Conservation (phyloP, 2,113 vertebrate genomes). For the Chamaea fasciata region DNA sequence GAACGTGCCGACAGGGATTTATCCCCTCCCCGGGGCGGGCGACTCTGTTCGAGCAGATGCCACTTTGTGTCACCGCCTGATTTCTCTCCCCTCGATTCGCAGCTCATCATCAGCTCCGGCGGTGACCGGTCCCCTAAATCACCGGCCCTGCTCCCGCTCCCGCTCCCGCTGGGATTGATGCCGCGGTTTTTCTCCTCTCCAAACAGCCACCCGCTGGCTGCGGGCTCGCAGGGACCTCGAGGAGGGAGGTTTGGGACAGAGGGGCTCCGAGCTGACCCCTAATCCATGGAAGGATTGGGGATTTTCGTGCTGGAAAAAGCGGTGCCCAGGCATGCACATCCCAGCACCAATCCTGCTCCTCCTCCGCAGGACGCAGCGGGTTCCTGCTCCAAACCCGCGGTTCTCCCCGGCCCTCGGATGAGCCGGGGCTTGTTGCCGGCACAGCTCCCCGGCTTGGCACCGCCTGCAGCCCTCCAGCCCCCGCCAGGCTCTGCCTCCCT, state of each 20-base stretch:
- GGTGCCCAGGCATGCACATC: background rate
- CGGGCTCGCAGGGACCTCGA: background rate
- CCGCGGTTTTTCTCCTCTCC: background rate
- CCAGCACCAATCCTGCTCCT: background rate
- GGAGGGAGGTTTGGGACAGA: background rate
- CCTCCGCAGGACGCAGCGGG: background rate
- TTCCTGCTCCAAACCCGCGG: background rate
- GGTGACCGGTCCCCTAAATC: constrained; percentile 37
- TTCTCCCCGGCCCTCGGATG: background rate
- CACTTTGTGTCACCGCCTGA: background rate
- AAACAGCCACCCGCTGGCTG: background rate
- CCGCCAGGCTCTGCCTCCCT: background rate
- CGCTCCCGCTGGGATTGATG: background rate
- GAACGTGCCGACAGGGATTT: background rate
- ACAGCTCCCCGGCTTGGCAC: background rate
- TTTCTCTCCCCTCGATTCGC: background rate
- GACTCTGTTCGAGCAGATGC: background rate
- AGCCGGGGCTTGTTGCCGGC: background rate
- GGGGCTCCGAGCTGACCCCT: background rate
- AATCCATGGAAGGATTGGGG: background rate
- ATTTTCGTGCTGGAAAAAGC: background rate
- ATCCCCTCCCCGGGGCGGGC: background rate
- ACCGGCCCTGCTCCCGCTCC: background rate
- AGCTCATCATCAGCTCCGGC: constrained; percentile 21
- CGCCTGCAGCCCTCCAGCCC: background rate